Conservation (phyloP, 2,797 vertebrate genomes). For the Cyclura pinguis region DNA sequence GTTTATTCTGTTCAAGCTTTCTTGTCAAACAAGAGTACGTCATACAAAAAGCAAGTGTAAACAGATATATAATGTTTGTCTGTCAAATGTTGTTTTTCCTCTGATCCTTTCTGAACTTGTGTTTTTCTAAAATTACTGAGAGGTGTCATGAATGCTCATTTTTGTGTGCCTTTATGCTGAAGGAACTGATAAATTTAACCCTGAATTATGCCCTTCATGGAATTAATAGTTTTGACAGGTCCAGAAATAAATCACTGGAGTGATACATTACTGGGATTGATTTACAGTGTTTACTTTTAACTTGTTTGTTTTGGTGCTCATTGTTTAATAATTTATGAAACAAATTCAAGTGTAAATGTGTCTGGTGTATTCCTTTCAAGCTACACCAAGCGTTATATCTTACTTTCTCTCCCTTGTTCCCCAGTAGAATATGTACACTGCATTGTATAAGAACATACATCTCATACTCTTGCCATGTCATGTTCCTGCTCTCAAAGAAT, state of each 20-base stretch:
- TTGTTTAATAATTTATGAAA: conserved; percentile 54
- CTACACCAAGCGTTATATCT: conserved; percentile 24
- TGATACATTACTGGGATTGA: conserved; percentile 57
- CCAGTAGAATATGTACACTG: conserved; percentile 16
- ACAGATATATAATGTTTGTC: not conserved
- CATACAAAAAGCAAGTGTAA: not conserved
- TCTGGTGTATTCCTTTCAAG: conserved; percentile 49
- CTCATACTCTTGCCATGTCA: not conserved
- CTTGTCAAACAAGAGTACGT: conserved; percentile 24
- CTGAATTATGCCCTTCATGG: conserved; percentile 34
- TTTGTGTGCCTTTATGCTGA: conserved; percentile 28
- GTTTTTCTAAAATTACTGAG: not conserved
- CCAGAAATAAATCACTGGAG: conserved; percentile 40
- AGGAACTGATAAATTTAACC: conserved; percentile 20
- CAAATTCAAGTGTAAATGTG: conserved; percentile 53
- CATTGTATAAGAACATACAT: conserved; percentile 13
- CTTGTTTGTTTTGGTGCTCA: conserved; percentile 59
- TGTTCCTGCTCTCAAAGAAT: too few species aligned
- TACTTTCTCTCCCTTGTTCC: conserved; percentile 31
- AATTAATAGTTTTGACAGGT: conserved; percentile 58
- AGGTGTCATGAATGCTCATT: not conserved
- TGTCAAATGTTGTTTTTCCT: not conserved
- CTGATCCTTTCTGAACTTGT: not conserved
- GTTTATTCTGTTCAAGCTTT: not conserved
- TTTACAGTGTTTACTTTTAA: conserved; percentile 60